Percentiles rank a stretch among this genome's conserved stretches.
These are phyloP conservation scores for Platycercus adscitus DNA, from an alignment of 2,113 vertebrate genomes.

Conservation along the genomic window DNA sequence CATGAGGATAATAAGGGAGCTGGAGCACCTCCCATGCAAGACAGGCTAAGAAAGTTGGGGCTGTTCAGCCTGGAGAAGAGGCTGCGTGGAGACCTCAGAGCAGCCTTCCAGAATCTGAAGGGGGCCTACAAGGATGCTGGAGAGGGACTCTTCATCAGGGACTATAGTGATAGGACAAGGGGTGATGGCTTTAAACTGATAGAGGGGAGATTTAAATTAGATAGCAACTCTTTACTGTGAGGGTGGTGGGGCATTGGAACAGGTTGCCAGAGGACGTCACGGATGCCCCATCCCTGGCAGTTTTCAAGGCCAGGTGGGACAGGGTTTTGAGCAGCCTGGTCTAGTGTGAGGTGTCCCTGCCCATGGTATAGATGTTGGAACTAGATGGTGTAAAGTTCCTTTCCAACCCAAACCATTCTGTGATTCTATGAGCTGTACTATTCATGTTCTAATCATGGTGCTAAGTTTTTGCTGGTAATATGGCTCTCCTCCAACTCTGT, in stretches of 20 bases:
- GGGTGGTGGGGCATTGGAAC: not conserved
- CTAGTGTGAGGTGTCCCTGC: not conserved
- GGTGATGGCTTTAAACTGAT: not conserved
- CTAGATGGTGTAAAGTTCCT: not conserved
- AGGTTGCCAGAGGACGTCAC: not conserved
- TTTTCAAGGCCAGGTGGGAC: not conserved
- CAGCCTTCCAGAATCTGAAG: not conserved
- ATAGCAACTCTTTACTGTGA: not conserved
- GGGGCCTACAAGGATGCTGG: not conserved
- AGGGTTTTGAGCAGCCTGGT: not conserved
- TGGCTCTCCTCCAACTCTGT: not conserved
- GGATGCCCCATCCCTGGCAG: not conserved
- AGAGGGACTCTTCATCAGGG: not conserved
- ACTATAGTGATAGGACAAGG: not conserved
- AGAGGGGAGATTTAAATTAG: not conserved
- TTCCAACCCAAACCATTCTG: not conserved
- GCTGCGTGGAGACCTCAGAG: not conserved
- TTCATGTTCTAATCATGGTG: not conserved
- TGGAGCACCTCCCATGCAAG: not conserved
- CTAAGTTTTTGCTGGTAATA: not conserved
- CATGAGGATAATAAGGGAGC: not conserved
- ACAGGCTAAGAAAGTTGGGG: not conserved
- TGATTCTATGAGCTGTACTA: not conserved
- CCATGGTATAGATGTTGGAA: not conserved
- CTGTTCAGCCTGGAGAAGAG: not conserved